Conservation (phyloP, 2,113 vertebrate genomes). For the Haplochromis vanheusdeni region DNA sequence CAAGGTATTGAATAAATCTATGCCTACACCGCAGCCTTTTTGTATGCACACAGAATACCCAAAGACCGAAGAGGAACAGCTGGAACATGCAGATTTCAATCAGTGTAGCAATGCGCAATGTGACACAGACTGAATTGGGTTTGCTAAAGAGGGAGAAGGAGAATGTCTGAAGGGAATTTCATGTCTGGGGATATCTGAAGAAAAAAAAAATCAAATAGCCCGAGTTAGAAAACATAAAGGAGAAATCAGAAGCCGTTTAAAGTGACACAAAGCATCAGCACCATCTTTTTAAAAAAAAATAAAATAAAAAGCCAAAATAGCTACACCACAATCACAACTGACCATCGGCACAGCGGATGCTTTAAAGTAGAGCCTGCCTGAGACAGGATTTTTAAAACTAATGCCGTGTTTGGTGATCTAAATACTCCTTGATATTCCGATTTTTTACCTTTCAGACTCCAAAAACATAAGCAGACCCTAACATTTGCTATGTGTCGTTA, state of each 20-base stretch:
- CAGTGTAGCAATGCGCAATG: neutral
- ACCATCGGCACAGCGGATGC: neutral
- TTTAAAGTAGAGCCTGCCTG: neutral
- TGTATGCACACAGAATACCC: neutral
- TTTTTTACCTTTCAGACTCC: neutral
- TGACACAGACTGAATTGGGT: neutral
- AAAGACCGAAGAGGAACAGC: neutral
- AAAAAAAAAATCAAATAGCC: neutral
- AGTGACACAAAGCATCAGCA: neutral
- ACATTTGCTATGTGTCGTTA: neutral
- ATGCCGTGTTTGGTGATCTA: neutral
- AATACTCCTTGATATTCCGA: accelerated
- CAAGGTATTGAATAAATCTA: neutral
- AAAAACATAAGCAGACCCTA: neutral
- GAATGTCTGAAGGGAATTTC: neutral
- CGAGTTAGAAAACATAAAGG: neutral
- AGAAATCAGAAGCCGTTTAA: neutral
- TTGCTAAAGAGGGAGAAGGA: neutral
- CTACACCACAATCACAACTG: neutral
- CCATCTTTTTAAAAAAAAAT: neutral
- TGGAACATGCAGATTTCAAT: conserved; percentile 16
- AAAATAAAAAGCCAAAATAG: neutral
- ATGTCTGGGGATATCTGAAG: neutral
- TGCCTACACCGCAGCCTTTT: neutral
- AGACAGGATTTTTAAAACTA: neutral